A percentile compares a stretch with the other conserved stretches of the same genome.
These are phyloP conservation scores for Tribolium freemani DNA, from an alignment of 2,888 invertebrate species.

Conservation along the genomic window DNA sequence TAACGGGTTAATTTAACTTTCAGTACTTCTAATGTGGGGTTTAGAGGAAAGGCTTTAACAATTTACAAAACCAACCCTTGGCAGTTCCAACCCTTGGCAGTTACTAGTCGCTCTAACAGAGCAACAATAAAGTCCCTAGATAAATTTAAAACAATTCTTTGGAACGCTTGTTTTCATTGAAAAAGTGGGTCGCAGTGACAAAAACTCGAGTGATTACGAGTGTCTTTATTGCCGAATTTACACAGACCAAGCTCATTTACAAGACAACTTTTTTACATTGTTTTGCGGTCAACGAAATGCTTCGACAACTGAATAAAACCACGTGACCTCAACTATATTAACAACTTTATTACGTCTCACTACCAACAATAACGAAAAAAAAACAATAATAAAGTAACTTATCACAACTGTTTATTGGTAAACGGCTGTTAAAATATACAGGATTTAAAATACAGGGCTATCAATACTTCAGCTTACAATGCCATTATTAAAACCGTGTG, in stretches of 20 bases:
- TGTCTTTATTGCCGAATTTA: not conserved
- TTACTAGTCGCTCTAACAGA: too few relatives aligned
- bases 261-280: not conserved
- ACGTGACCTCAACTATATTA: constrained; percentile 35
- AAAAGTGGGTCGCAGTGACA: not conserved
- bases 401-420: constrained; percentile 46
- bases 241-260: not conserved
- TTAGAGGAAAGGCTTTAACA: too few relatives aligned
- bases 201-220: not conserved
- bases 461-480: constrained; percentile 26
- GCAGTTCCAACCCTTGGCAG: too few relatives aligned
- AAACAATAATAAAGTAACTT: constrained; percentile 40
- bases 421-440: constrained; percentile 42
- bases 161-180: not conserved
- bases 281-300: not conserved
- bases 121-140: not conserved
- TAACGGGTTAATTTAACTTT: too few relatives aligned
- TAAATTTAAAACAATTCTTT: not conserved
- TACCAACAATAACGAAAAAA: constrained; percentile 40
- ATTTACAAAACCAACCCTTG: too few relatives aligned
- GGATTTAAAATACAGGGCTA: constrained; percentile 36
- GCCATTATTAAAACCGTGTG: constrained; percentile 22
- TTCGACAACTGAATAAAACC: constrained; percentile 5
- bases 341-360: constrained; percentile 37
- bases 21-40: too few relatives aligned